Conservation (phyloP, 2,888 invertebrate species). For the Sicus ferrugineus region DNA sequence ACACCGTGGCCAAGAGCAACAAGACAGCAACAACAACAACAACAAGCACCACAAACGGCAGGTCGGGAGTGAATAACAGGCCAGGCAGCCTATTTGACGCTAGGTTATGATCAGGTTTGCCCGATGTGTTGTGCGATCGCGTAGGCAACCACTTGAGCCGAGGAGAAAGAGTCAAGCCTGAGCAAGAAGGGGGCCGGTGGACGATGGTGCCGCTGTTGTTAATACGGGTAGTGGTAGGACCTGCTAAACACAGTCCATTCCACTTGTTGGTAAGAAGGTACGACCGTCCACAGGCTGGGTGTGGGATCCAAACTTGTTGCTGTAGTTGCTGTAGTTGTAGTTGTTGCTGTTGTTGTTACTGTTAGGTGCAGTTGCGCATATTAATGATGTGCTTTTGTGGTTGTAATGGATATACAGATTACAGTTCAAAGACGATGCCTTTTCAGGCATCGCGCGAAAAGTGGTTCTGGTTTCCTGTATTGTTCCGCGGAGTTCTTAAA, state of each 20-base stretch:
- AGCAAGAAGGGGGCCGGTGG: too few species aligned
- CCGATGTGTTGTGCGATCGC: slow-evolving; percentile 13
- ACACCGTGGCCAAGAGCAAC: background rate
- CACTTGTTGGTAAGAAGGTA: background rate
- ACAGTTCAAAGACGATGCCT: too few species aligned
- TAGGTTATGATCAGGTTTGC: slow-evolving; percentile 29
- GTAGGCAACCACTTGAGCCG: background rate
- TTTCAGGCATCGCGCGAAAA: too few species aligned
- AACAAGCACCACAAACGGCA: slow-evolving; percentile 14
- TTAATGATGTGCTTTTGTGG: too few species aligned
- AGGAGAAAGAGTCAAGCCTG: too few species aligned
- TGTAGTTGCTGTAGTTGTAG: background rate
- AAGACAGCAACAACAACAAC: slow-evolving; percentile 10
- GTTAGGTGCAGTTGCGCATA: slow-evolving; percentile 12
- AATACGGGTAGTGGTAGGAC: background rate
- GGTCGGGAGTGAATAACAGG: slow-evolving; percentile 38
- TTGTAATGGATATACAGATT: too few species aligned
- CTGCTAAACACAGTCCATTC: background rate
- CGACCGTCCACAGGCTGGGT: slow-evolving; percentile 8
- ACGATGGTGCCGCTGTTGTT: background rate
- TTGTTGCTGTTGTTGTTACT: background rate
- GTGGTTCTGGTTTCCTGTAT: too few species aligned
- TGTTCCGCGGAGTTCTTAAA: too few species aligned
- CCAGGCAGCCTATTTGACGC: slow-evolving; percentile 36
- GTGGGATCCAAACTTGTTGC: background rate